Conservation (phyloP, 2,113 vertebrate species). For the Dinomys branickii region DNA sequence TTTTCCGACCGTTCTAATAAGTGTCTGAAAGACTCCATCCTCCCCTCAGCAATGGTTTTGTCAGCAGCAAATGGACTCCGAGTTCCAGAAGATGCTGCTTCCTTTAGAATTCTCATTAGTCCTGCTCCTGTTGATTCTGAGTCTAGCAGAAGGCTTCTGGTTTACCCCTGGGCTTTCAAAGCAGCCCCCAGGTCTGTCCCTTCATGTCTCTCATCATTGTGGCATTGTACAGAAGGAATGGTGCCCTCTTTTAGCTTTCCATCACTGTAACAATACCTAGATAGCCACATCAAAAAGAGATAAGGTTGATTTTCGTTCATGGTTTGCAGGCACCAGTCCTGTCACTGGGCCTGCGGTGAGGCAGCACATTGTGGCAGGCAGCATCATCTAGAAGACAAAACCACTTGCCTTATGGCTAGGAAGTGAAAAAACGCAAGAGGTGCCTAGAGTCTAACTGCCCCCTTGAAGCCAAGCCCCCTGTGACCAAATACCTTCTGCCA, state of each 20-base stretch:
- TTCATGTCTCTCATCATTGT: not conserved
- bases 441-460: not conserved
- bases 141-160: not conserved
- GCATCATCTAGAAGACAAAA: not conserved
- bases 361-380: not conserved
- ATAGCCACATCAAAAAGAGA: not conserved
- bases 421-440: not conserved
- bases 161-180: not conserved
- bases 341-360: too few species aligned
- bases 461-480: too few species aligned
- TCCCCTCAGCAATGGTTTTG: not conserved
- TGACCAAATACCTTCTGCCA: not conserved
- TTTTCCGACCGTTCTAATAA: slow-evolving; percentile 21
- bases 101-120: not conserved
- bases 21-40: slow-evolving; percentile 10
- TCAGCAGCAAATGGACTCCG: not conserved
- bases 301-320: not conserved
- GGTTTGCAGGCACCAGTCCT: too few species aligned
- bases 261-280: not conserved
- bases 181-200: fast-evolving
- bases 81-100: not conserved
- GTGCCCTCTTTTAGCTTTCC: not conserved
- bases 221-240: not conserved
- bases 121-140: not conserved
- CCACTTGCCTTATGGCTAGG: too few species aligned